phyloP scores from a whole-genome alignment of 2,113 vertebrate species.

The Bubo blakistoni region DNA sequence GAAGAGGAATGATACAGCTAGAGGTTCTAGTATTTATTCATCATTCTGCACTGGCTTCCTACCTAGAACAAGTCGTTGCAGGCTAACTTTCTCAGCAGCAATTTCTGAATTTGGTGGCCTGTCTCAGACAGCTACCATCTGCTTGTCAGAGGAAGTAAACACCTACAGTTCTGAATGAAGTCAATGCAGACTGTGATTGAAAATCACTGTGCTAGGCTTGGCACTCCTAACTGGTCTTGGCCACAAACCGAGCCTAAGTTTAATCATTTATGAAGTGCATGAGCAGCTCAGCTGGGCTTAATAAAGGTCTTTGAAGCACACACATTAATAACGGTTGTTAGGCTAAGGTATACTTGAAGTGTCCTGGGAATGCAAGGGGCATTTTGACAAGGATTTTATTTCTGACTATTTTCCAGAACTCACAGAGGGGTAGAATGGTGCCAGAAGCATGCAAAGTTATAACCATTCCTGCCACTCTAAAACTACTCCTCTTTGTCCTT shows the following conservation, averaged over 20 bases:
- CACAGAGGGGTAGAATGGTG: background rate
- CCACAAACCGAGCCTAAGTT: accelerated
- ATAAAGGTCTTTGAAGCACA: background rate
- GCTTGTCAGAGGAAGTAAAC: background rate
- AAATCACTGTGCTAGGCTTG: background rate
- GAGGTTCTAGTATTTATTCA: background rate
- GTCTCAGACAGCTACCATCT: slow-evolving; percentile 21
- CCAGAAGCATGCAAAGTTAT: background rate
- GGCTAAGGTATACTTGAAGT: background rate
- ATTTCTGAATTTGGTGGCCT: background rate
- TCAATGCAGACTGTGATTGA: background rate
- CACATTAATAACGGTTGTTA: background rate
- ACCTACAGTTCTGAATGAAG: background rate
- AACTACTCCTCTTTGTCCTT: background rate
- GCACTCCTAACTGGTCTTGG: background rate
- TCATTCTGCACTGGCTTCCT: background rate
- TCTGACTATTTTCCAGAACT: background rate
- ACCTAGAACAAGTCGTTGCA: background rate
- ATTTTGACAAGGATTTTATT: background rate
- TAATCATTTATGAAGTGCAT: background rate
- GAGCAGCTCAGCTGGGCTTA: background rate
- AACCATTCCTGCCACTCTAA: background rate
- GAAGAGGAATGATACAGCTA: background rate
- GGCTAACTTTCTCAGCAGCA: background rate
- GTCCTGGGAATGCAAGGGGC: background rate